Base-by-base conservation (phyloP, 2,113 vertebrate genomes). In the Jacana jacana region DNA sequence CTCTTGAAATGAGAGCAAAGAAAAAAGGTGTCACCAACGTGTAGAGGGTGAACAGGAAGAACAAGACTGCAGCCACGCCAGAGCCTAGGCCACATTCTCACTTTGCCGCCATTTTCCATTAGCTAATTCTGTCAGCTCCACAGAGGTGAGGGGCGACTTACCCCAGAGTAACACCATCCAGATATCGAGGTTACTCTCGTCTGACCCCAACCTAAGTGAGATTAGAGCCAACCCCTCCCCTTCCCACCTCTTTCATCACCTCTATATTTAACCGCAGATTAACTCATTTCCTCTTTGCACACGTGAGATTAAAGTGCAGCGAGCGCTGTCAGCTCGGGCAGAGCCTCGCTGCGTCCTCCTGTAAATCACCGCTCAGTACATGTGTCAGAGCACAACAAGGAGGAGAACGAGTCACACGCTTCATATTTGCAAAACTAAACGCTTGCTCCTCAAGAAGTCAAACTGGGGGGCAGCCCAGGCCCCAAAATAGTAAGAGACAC, bases 181-280 rank as follows among this genome's bases (percentile, higher is more conserved):
- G 44, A 96, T 33, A 86, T n/a, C 61, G 86, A 93, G 86, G 91
- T 96, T 92, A 95, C 83, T 89, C 93, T 79, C 8, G 0, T 42
- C 78, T 94, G 91, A 96, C 91, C 89, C 89, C 85, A 88, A 30
- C 66, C 87, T 89, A 70, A 89, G 37, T 10, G 37, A 95, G 95
- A 96, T 96, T 96, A 97, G 65, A 92, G 81, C 54, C 83, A 85
- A 55, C 44, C 35, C 88, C 88, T 92, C 93, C 95, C 52, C 46
- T 71, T 68, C 44, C 88, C 87, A 88, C 76, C 87, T 94, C 91
- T 94, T 96, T 94, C 93, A 90, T 87, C 92, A 95, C 75, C 85
- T 91, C 96, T 97, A 95, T 95, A 94, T 97, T 96, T 97, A 97
- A 96, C 97, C 4, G 14, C 93, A 95, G 95, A 95, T 95, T 92